Percentiles rank a stretch among this genome's conserved stretches.
Evolutionary conservation across 2,888 invertebrate genomes (phyloP).

Genomic region (Trilocha varians): DNA sequence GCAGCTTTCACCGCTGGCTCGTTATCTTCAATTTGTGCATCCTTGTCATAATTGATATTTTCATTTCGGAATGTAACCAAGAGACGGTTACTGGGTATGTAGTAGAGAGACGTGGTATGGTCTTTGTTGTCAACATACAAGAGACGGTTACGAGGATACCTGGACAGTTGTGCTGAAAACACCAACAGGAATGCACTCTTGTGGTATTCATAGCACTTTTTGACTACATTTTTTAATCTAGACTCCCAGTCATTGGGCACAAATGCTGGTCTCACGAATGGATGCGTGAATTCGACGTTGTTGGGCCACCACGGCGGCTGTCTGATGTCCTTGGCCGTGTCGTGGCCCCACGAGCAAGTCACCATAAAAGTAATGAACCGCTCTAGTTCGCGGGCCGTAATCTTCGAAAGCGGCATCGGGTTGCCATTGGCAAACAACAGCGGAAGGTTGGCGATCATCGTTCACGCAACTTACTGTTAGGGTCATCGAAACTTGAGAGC

Average conservation of each 20-base stretch:
- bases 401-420: constrained; percentile 77
- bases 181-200: constrained; percentile 79
- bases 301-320: constrained; percentile 83
- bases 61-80: constrained; percentile 84
- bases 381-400: constrained; percentile 76
- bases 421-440: constrained; percentile 81
- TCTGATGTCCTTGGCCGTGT: constrained; percentile 68
- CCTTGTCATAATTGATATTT: constrained; percentile 74
- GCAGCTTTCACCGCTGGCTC: constrained; percentile 73
- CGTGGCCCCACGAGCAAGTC: constrained; percentile 81
- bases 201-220: constrained; percentile 80
- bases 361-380: constrained; percentile 83
- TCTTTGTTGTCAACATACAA: constrained; percentile 82
- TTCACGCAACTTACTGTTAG: constrained; percentile 44
- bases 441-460: constrained; percentile 82
- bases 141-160: constrained; percentile 75
- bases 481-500: constrained; percentile 58
- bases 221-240: constrained; percentile 77
- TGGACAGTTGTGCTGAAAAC: constrained; percentile 79
- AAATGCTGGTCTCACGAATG: constrained; percentile 69
- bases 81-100: constrained; percentile 76
- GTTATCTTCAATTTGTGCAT: constrained; percentile 37
- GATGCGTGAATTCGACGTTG: constrained; percentile 77
- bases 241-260: constrained; percentile 72
- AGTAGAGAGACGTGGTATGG: constrained; percentile 80